These are phyloP conservation scores for Zootoca vivipara DNA, from an alignment of 2,113 vertebrate species.

Conservation along the genomic window DNA sequence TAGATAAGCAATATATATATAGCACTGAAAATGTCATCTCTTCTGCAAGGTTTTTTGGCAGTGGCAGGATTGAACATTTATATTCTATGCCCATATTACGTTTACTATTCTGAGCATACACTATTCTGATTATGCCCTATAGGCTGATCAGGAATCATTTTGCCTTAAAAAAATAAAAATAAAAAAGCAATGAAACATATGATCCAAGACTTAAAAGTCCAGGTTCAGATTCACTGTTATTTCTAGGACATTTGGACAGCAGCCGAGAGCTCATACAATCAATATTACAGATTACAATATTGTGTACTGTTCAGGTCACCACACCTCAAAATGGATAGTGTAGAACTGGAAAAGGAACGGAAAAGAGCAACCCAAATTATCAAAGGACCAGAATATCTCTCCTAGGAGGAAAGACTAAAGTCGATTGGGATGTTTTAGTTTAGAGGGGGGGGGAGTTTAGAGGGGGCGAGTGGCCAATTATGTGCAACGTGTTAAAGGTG, in stretches of 20 bases:
- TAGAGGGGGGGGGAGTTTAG: too few relatives aligned
- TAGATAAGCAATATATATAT: constrained; percentile 32
- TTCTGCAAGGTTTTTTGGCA: constrained; percentile 36
- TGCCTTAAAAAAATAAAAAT: too few relatives aligned
- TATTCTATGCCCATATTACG: background rate
- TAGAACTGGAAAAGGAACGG: too few relatives aligned
- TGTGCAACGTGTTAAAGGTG: too few relatives aligned
- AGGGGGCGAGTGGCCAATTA: too few relatives aligned
- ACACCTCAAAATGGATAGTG: too few relatives aligned
- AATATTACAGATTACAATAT: background rate
- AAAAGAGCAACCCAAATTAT: too few relatives aligned
- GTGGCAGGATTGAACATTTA: constrained; percentile 4
- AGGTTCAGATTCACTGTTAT: background rate
- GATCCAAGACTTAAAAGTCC: background rate
- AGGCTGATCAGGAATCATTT: constrained; percentile 3
- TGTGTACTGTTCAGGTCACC: too few relatives aligned
- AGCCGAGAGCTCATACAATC: constrained; percentile 21
- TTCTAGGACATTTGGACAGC: constrained; percentile 7
- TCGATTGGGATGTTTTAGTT: too few relatives aligned
- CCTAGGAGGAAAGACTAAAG: too few relatives aligned
- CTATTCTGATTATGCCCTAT: background rate
- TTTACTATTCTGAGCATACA: background rate
- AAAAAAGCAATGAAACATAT: rapidly evolving
- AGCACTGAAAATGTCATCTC: constrained; percentile 24
- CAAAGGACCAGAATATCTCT: too few relatives aligned